These are phyloP conservation scores for Phyllotreta striolata DNA, from an alignment of 2,888 invertebrate species.

Conservation along the genomic window DNA sequence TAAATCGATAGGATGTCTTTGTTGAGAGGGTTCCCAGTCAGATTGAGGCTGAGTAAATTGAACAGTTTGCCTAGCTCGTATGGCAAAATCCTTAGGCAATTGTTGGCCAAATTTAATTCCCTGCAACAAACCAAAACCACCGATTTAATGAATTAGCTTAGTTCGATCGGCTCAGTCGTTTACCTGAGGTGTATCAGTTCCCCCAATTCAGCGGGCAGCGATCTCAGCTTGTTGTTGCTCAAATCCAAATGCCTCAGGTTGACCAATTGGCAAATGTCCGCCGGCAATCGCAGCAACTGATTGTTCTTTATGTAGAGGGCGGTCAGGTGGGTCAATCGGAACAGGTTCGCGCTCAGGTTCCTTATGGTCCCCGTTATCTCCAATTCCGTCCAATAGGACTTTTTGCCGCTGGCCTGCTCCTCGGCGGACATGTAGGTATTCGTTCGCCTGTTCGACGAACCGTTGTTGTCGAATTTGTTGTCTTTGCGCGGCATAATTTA, in stretches of 20 bases:
- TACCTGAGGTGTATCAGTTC: slow-evolving; percentile 94
- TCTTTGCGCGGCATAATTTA: slow-evolving; percentile 71
- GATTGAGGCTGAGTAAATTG: slow-evolving; percentile 91
- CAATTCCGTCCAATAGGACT: slow-evolving; percentile 84
- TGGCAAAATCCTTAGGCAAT: slow-evolving; percentile 91
- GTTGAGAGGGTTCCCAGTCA: slow-evolving; percentile 93
- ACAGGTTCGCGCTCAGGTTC: slow-evolving; percentile 90
- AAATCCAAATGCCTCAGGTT: slow-evolving; percentile 90
- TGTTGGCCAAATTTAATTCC: slow-evolving; percentile 93
- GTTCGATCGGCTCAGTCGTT: slow-evolving; percentile 21
- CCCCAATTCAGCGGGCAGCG: slow-evolving; percentile 94
- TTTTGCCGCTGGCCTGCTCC: slow-evolving; percentile 91
- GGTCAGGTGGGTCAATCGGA: slow-evolving; percentile 91
- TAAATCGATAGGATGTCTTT: slow-evolving; percentile 92
- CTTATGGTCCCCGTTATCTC: slow-evolving; percentile 91
- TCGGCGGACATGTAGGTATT: slow-evolving; percentile 93
- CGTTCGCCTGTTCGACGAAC: slow-evolving; percentile 68
- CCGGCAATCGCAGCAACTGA: slow-evolving; percentile 87
- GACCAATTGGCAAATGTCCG: slow-evolving; percentile 85
- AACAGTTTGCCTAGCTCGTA: slow-evolving; percentile 98
- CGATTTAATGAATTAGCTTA: no score
- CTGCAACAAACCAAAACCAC: slow-evolving; percentile 64
- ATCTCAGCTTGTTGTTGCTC: slow-evolving; percentile 93
- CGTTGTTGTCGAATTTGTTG: slow-evolving; percentile 78
- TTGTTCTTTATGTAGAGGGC: slow-evolving; percentile 96